A percentile compares a stretch with the other conserved stretches of the same genome.
Conservation (phyloP, 2,113 vertebrate genomes). For the Malurus alboscapulatus region DNA sequence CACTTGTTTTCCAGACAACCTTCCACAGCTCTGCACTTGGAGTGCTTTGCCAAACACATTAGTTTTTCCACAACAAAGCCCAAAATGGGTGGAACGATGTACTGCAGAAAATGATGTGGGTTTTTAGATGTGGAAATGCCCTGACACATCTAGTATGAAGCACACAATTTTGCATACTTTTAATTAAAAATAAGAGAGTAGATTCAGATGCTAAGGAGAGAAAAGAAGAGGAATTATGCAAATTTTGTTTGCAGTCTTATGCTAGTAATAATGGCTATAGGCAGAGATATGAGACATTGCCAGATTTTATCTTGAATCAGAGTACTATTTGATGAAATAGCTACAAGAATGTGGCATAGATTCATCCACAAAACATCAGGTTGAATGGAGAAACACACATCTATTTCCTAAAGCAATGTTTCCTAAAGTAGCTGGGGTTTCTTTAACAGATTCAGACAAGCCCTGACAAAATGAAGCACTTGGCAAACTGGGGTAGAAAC, state of each 20-base stretch:
- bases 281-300: background rate
- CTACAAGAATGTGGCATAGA: background rate
- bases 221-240: background rate
- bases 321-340: background rate
- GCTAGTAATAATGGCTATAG: background rate
- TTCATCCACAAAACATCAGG: background rate
- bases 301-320: background rate
- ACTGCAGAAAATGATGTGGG: background rate
- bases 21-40: background rate
- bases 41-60: background rate
- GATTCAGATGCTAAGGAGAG: background rate
- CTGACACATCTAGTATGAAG: background rate
- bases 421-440: background rate
- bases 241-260: background rate
- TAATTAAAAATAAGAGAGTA: background rate
- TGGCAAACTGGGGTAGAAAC: background rate
- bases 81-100: background rate
- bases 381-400: background rate
- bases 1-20: background rate
- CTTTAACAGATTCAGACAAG: background rate
- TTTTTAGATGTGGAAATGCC: background rate
- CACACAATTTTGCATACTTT: background rate
- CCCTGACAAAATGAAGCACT: background rate
- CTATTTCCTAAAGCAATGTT: background rate
- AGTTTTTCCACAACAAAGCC: background rate